These are phyloP conservation scores for Bibio marci DNA, from an alignment of 2,888 invertebrate species.

Conservation along the genomic window DNA sequence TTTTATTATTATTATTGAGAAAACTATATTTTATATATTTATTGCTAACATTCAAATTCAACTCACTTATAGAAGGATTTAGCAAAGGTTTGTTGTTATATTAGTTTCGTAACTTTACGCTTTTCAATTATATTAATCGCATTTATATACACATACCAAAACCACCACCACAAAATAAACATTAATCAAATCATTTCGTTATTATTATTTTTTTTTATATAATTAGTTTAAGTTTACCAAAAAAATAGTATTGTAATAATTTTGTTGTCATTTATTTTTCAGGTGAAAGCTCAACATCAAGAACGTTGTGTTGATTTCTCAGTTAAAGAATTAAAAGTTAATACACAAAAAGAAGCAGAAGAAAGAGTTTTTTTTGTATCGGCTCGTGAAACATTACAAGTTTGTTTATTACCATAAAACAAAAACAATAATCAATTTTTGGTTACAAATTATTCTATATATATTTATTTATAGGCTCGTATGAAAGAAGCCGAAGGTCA, in stretches of 20 bases:
- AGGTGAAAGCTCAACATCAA: slow-evolving; percentile 93
- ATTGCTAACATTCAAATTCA: background rate
- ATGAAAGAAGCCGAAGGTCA: slow-evolving; percentile 49
- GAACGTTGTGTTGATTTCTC: slow-evolving; percentile 89
- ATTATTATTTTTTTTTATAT: no score
- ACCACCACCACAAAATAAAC: no score
- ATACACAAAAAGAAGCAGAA: slow-evolving; percentile 67
- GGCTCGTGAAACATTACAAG: slow-evolving; percentile 80
- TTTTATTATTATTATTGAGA: no score
- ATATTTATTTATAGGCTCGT: slow-evolving; percentile 30
- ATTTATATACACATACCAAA: no score
- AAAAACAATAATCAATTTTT: background rate
- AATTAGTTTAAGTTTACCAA: no score
- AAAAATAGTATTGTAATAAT: no score
- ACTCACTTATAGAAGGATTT: slow-evolving; percentile 3
- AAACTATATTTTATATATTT: background rate
- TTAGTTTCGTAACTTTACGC: no score
- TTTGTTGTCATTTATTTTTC: slow-evolving; percentile 12
- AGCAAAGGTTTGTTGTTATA: slow-evolving; percentile 6
- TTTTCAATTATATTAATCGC: no score
- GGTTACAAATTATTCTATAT: slow-evolving; percentile 4
- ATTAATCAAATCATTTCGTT: no score
- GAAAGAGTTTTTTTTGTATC: slow-evolving; percentile 97
- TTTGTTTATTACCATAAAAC: slow-evolving; percentile 2
- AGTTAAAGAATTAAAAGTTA: slow-evolving; percentile 87